Evolutionary conservation across 2,797 vertebrate species (phyloP), one percentile per base, ranked within the genome.

Genomic region (Chloroceryle amazona): DNA sequence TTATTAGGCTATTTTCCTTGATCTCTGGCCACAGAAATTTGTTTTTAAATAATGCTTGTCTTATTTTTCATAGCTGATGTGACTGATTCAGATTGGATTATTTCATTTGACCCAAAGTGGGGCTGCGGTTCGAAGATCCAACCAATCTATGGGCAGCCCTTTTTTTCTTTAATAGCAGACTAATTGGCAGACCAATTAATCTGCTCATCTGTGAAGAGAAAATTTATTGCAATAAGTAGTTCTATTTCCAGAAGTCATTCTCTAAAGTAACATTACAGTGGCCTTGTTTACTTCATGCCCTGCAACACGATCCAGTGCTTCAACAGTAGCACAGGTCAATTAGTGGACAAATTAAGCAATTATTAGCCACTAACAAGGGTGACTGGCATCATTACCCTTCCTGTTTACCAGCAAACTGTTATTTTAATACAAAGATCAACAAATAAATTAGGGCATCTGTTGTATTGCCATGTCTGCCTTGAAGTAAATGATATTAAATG

Each of bases 331-430:
- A 89, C 88, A 97, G 98, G 98, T 98, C 98, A 98, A 98, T 98
- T 98, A 98, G 98, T 98, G 98, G 98, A 98, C 98, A 98, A 98
- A 98, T 98, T 98, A 98, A 98, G 97, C 96, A 98, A 98, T 98
- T 98, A 98, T 98, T 98, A 98, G 97, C 96, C 96, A 98, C 97
- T 98, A 98, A 98, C 97, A 98, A 98, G 98, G 98, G 98, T 89
- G 97, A 97, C 98, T 98, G 98, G 97, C 98, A 98, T 98, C 98
- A 98, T 98, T 98, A 98, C 98, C 98, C 98, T 98, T 98, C 97
- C 97, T 98, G 97, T 98, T 98, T 98, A 98, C 98, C 97, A 98
- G 97, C 97, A 98, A 98, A 98, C 98, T 97, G 95, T 96, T 97
- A 97, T 98, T 98, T 98, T 98, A 97, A 97, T 98, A 98, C 96